Percentiles rank a stretch among this genome's conserved stretches.
Conservation (phyloP, 2,888 invertebrate genomes). For the Nomada hirtipes region DNA sequence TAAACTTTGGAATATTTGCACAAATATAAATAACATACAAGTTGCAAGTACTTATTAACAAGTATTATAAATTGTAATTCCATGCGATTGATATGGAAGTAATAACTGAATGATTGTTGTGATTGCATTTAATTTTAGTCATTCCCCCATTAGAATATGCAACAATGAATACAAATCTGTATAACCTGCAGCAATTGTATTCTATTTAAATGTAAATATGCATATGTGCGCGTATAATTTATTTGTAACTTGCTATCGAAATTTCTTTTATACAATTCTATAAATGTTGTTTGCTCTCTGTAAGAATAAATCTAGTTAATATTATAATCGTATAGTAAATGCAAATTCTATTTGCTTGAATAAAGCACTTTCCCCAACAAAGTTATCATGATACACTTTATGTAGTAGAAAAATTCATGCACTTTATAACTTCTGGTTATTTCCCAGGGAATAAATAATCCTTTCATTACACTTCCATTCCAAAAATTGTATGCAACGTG, state of each 20-base stretch:
- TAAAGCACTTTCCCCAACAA: constrained; percentile 45
- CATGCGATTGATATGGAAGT: constrained; percentile 36
- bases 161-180: constrained; percentile 53
- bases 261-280: constrained; percentile 67
- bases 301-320: constrained; percentile 49
- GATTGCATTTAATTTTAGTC: constrained; percentile 36
- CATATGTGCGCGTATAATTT: constrained; percentile 58
- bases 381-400: constrained; percentile 16
- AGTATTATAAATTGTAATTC: constrained; percentile 36
- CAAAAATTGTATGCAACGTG: constrained; percentile 12
- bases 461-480: constrained; percentile 14
- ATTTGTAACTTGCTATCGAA: constrained; percentile 54
- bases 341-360: constrained; percentile 49
- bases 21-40: constrained; percentile 50
- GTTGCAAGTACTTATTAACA: constrained; percentile 50
- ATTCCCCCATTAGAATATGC: constrained; percentile 27
- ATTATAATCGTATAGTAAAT: constrained; percentile 48
- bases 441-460: not conserved
- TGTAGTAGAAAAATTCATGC: constrained; percentile 28
- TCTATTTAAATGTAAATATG: constrained; percentile 40
- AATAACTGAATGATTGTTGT: constrained; percentile 41
- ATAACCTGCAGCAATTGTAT: constrained; percentile 34
- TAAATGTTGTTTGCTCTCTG: constrained; percentile 49
- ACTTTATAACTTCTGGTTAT: constrained; percentile 5
- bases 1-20: constrained; percentile 65